Conservation (phyloP, 1,140 invertebrate species). For the Meloidogyne chitwoodi region DNA sequence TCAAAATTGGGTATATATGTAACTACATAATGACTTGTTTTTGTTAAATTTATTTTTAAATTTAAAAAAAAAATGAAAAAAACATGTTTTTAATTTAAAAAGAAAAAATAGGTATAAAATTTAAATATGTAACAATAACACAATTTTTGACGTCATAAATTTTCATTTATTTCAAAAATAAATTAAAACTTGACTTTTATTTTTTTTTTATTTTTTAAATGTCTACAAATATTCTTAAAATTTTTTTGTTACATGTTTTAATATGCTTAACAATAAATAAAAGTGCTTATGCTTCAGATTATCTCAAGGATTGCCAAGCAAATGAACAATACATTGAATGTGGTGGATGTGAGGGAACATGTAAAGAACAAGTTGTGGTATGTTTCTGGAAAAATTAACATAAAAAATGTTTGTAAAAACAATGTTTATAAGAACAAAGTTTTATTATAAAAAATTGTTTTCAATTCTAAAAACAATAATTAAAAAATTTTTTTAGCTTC, state of each 20-base stretch:
- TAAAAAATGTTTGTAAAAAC: no score
- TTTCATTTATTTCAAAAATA: background rate
- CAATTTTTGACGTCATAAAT: background rate
- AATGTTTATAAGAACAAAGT: background rate
- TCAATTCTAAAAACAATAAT: background rate
- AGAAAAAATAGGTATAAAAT: background rate
- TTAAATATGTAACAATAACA: no score
- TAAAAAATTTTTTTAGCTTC: background rate
- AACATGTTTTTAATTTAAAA: background rate
- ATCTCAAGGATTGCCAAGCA: conserved; percentile 8
- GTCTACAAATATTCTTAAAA: background rate
- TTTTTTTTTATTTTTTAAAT: background rate
- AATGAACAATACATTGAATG: conserved; percentile 13
- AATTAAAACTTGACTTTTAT: background rate
- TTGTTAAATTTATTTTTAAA: background rate
- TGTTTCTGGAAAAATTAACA: background rate
- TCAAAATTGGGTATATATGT: background rate
- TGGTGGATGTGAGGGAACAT: conserved; percentile 9
- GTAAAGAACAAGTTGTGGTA: conserved; percentile 3
- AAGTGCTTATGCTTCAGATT: background rate
- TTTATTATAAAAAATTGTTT: background rate
- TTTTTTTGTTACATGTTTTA: background rate
- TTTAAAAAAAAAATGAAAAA: background rate
- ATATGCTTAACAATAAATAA: background rate
- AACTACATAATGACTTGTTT: background rate